Base-by-base conservation (phyloP, 2,113 vertebrate genomes). In the Semicossyphus pulcher region DNA sequence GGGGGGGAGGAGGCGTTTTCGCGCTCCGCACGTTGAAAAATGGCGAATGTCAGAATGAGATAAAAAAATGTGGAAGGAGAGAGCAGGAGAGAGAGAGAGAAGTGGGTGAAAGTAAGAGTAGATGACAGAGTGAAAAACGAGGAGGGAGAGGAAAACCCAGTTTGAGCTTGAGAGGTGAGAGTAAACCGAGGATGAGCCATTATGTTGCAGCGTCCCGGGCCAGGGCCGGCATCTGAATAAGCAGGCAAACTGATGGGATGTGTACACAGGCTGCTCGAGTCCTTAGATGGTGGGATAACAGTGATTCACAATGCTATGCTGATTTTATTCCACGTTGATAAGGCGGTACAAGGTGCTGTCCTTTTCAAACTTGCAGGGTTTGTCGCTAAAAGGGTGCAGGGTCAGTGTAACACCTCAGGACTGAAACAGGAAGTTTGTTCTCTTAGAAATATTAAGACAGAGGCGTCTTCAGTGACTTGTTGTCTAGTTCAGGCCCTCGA, bases 101-200 rank as follows among this genome's bases (percentile, higher is more conserved):
- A 86, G 80, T 36, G 76, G 81, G 78, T 86, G 86, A 91, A 87
- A 90, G 88, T 86, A 80, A 79, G 86, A 84, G 86, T 56, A 73
- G 86, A 79, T 92, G 92, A 93, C 92, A 93, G 77, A 70, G 89
- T 92, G 91, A 93, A 93, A 92, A 94, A 93, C 81, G 88, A 90
- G 88, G 71, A 47, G 44, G 56, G 76, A 78, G 65, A 86, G 77
- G 80, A 91, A 93, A 92, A 91, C 88, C 86, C 68, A 87, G 78
- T 91, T 89, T 93, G 87, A 92, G 84, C 72, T 70, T 60, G 87
- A 88, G 85, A 87, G 90, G 84, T 89, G 88, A 86, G 86, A 71
- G 77, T 80, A 77, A 89, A 88, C 72, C 60, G 32, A 39, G 53
- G 76, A 80, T 54, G 88, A 86, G 79, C 67, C 81, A 85, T 87